Conservation (phyloP, 2,888 invertebrate species). For the Neoaliturus tenellus region DNA sequence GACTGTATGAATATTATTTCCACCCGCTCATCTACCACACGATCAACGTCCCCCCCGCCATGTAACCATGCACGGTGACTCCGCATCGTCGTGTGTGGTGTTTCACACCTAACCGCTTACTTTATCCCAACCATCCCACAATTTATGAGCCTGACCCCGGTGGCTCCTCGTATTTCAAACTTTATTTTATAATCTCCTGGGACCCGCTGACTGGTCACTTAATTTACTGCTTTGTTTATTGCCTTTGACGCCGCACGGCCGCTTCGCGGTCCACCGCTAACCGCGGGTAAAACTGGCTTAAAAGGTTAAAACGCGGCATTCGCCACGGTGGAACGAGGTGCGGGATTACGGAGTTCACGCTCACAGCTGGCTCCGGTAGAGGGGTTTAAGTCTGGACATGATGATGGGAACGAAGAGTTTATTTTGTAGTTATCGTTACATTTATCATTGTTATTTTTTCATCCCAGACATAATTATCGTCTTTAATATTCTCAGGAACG, state of each 20-base stretch:
- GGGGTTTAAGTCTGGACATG: too few relatives aligned
- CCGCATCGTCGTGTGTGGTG: background rate
- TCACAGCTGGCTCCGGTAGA: too few relatives aligned
- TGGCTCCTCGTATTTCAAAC: conserved; percentile 51
- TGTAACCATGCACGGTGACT: background rate
- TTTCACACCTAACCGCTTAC: conserved; percentile 7
- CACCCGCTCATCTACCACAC: too few relatives aligned
- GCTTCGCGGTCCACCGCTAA: background rate
- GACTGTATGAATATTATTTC: too few relatives aligned
- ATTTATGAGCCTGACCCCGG: conserved; percentile 18
- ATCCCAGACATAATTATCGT: too few relatives aligned
- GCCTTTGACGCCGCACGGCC: conserved; percentile 8
- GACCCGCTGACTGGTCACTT: conserved; percentile 44
- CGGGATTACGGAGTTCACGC: too few relatives aligned
- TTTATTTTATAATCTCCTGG: conserved; percentile 47
- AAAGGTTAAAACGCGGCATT: conserved; percentile 20
- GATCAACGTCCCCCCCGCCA: background rate
- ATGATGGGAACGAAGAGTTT: too few relatives aligned
- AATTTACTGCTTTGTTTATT: conserved; percentile 52
- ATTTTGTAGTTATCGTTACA: too few relatives aligned
- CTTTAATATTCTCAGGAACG: too few relatives aligned
- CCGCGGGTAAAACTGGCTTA: background rate
- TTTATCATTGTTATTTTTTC: too few relatives aligned
- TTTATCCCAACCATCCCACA: conserved; percentile 35
- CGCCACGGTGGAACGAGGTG: background rate